Percentiles rank a stretch among this genome's conserved stretches.
These are phyloP conservation scores for Melanaphis sacchari DNA, from an alignment of 1,140 invertebrate species.

Conservation along the genomic window DNA sequence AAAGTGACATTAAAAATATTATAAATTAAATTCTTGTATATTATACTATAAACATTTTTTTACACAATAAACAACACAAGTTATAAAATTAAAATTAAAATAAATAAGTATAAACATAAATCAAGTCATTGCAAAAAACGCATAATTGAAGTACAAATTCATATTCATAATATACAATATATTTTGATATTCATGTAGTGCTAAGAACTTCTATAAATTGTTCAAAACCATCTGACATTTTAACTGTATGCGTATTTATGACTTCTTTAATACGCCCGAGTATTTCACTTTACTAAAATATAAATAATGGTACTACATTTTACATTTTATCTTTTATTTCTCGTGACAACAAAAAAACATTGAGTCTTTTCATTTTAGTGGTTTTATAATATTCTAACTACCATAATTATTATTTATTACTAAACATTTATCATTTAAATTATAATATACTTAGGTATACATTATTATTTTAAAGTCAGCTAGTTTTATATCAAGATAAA, in stretches of 20 bases:
- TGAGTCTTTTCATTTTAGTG: not conserved
- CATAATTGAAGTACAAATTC: not conserved
- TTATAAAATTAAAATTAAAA: not conserved
- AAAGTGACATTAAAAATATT: not conserved
- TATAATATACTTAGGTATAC: not conserved
- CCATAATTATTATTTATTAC: conserved; percentile 15
- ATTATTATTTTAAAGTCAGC: not conserved
- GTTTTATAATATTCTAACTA: not conserved
- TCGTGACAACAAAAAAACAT: not conserved
- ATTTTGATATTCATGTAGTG: not conserved
- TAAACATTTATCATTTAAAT: conserved; percentile 1
- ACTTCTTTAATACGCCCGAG: not conserved
- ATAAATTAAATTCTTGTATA: not conserved
- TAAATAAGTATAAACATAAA: not conserved
- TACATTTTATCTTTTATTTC: conserved; percentile 23
- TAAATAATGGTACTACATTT: conserved; percentile 9
- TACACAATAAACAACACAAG: not conserved
- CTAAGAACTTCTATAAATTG: not conserved
- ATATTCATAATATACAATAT: not conserved
- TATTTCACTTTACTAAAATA: conserved; percentile 34
- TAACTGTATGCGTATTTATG: conserved; percentile 15
- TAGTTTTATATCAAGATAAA: not conserved
- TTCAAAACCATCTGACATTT: not conserved
- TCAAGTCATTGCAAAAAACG: not conserved
- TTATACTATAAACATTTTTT: not conserved